These are phyloP conservation scores for Epinotia demarniana DNA, from an alignment of 2,888 invertebrate genomes.

Conservation along the genomic window DNA sequence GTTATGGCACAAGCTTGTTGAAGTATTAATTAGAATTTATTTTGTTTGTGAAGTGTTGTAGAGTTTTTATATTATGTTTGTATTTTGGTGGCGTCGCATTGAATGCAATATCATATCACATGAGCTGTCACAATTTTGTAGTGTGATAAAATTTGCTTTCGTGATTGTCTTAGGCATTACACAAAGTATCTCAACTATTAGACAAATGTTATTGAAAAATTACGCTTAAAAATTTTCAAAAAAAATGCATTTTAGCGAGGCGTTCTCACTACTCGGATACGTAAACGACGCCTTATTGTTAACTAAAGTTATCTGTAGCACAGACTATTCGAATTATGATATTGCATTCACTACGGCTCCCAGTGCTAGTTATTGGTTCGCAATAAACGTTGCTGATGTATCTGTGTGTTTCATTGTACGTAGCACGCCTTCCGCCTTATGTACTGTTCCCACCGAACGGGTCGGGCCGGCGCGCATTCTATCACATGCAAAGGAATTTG, in stretches of 20 bases:
- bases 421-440: slow-evolving; percentile 19
- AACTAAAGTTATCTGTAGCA: too few species aligned
- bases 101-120: slow-evolving; percentile 7
- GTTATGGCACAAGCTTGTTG: slow-evolving; percentile 16
- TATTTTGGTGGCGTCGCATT: slow-evolving; percentile 19
- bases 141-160: too few species aligned
- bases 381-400: slow-evolving; percentile 33
- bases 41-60: slow-evolving; percentile 39
- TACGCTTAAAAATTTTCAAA: too few species aligned
- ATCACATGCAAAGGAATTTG: too few species aligned
- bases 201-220: too few species aligned
- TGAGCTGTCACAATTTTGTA: neutral
- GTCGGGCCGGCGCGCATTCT: too few species aligned
- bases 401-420: slow-evolving; percentile 34
- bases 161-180: too few species aligned
- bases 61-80: slow-evolving; percentile 39
- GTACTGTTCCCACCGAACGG: too few species aligned
- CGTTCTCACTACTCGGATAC: too few species aligned
- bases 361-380: slow-evolving; percentile 13
- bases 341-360: slow-evolving; percentile 14
- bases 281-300: too few species aligned
- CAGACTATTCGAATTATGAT: neutral
- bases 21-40: slow-evolving; percentile 37
- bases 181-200: too few species aligned
- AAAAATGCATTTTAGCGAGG: neutral